Percentiles rank a stretch among this genome's conserved stretches.
phyloP scores from a whole-genome alignment of 2,797 vertebrate genomes.

The Carapus acus region DNA sequence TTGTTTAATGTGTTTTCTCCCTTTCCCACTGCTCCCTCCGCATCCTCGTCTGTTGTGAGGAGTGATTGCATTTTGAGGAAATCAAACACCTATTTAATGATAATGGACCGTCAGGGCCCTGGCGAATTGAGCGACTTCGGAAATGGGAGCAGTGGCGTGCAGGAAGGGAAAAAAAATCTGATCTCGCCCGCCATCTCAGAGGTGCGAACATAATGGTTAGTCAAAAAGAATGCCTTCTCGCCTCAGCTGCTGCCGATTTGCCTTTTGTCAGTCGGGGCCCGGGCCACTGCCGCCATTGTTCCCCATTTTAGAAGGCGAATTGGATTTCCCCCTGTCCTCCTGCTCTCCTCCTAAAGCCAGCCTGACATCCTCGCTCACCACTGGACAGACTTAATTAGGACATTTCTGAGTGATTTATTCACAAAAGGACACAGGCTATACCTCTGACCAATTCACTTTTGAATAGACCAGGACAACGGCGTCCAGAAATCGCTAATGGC shows the following conservation, averaged over 20 bases:
- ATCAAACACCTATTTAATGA: slow-evolving; percentile 74
- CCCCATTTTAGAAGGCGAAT: slow-evolving; percentile 69
- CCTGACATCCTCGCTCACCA: slow-evolving; percentile 54
- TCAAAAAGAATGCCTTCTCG: slow-evolving; percentile 70
- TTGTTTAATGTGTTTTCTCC: slow-evolving; percentile 63
- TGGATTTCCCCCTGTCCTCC: slow-evolving; percentile 60
- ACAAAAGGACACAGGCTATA: slow-evolving; percentile 68
- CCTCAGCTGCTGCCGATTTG: slow-evolving; percentile 71
- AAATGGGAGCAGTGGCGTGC: slow-evolving; percentile 45
- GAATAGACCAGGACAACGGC: slow-evolving; percentile 49
- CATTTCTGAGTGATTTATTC: slow-evolving; percentile 68
- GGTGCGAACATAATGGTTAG: slow-evolving; percentile 72
- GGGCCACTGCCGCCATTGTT: slow-evolving; percentile 67
- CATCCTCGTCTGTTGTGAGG: slow-evolving; percentile 46
- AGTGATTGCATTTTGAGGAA: slow-evolving; percentile 62
- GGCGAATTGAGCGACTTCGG: slow-evolving; percentile 62
- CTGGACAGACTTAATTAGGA: slow-evolving; percentile 73
- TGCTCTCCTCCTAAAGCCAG: slow-evolving; percentile 17
- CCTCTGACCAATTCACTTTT: slow-evolving; percentile 56
- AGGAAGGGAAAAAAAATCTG: slow-evolving; percentile 59
- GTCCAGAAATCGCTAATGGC: slow-evolving; percentile 44
- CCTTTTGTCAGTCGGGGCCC: slow-evolving; percentile 68
- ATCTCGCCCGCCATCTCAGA: slow-evolving; percentile 71
- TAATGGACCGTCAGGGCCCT: slow-evolving; percentile 67
- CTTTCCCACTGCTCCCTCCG: slow-evolving; percentile 28